Evolutionary conservation across 2,888 invertebrate species (phyloP).

Genomic region (Lycia hirtaria): DNA sequence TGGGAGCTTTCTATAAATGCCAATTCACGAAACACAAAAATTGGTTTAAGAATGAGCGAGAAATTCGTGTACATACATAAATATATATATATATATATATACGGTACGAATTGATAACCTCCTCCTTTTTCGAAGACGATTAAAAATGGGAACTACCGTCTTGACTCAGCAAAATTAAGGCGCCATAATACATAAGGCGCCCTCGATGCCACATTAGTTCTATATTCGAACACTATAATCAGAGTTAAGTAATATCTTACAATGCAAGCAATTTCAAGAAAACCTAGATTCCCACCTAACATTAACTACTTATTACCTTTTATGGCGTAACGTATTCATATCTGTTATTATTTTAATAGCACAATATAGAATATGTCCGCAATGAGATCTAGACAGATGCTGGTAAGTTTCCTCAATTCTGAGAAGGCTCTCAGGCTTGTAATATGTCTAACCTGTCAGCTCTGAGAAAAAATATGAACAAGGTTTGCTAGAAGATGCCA

Average conservation of each 20-base stretch:
- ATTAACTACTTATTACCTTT: conserved; percentile 26
- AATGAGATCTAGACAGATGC: conserved; percentile 24
- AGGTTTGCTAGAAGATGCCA: conserved; percentile 26
- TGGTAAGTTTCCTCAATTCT: conserved; percentile 37
- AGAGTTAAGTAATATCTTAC: neutral
- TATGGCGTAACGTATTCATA: conserved; percentile 18
- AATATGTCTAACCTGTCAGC: conserved; percentile 22
- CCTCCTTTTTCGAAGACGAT: no score
- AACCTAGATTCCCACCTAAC: conserved; percentile 19
- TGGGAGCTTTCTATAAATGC: no score
- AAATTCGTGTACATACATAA: no score
- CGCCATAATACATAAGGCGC: no score
- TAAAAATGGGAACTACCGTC: no score
- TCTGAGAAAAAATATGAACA: conserved; percentile 34
- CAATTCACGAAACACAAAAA: no score
- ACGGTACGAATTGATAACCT: no score
- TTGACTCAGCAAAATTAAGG: no score
- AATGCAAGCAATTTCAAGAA: neutral
- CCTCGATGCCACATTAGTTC: no score
- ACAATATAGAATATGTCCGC: conserved; percentile 33
- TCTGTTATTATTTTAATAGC: conserved; percentile 36
- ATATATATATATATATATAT: no score
- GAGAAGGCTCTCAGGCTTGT: conserved; percentile 23
- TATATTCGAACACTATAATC: neutral
- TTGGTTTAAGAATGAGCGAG: no score